Evolutionary conservation across 1,140 invertebrate species (phyloP).

Genomic region (Centruroides sculpturatus): DNA sequence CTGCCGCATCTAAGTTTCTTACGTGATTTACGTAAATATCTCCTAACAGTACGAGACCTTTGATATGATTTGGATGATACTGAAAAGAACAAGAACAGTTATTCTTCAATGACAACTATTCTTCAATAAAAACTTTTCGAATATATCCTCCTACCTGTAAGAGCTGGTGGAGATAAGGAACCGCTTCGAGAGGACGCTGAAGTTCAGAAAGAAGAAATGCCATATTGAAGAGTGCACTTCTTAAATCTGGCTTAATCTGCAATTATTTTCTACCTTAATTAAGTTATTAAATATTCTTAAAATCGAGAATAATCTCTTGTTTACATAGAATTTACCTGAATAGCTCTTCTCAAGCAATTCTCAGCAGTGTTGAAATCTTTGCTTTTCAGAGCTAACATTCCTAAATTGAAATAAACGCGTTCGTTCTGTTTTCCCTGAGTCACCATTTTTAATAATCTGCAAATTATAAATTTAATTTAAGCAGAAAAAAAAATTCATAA

Average conservation of each 20-base stretch:
- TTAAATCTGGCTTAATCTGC: not conserved
- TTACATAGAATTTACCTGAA: conserved; percentile 41
- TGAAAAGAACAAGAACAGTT: conserved; percentile 37
- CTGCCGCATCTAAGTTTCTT: conserved; percentile 83
- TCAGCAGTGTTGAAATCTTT: conserved; percentile 68
- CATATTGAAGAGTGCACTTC: not conserved
- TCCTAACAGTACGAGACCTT: conserved; percentile 85
- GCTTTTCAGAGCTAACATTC: conserved; percentile 90
- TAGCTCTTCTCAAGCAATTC: conserved; percentile 67
- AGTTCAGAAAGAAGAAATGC: conserved; percentile 1
- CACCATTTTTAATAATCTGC: conserved; percentile 55
- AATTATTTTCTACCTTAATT: not conserved
- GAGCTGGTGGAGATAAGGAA: not conserved
- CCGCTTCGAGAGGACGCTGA: not conserved
- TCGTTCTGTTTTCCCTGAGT: conserved; percentile 57
- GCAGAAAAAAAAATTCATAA: not conserved
- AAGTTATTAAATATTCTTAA: not conserved
- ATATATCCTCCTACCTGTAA: not conserved
- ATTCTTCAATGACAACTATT: too few species aligned
- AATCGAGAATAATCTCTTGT: not conserved
- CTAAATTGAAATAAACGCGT: conserved; percentile 79
- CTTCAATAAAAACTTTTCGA: too few species aligned
- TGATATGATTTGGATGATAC: conserved; percentile 83
- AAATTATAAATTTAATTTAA: not conserved
- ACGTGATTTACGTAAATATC: conserved; percentile 94